phyloP scores from a whole-genome alignment of 2,113 vertebrate genomes.

The Porphyrio hochstetteri region DNA sequence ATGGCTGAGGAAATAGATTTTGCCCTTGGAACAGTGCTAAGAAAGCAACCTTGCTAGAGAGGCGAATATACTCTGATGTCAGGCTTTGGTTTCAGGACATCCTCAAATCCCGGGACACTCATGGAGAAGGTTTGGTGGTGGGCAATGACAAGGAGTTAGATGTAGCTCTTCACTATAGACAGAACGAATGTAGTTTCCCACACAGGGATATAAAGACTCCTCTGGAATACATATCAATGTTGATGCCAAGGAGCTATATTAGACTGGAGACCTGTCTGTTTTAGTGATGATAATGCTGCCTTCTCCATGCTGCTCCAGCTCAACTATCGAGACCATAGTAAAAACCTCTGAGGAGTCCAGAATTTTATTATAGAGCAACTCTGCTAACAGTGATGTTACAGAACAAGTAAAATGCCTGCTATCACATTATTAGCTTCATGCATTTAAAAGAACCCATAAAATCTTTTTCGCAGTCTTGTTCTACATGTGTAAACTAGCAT shows the following conservation, averaged over 20 bases:
- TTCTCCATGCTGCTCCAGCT: background rate
- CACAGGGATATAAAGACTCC: background rate
- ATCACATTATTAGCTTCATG: background rate
- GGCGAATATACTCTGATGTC: background rate
- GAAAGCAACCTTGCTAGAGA: background rate
- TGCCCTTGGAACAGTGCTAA: background rate
- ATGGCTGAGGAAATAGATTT: conserved; percentile 15
- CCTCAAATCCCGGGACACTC: background rate
- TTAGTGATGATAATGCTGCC: background rate
- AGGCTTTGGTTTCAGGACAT: background rate
- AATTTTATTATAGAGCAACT: background rate
- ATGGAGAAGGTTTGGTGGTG: background rate
- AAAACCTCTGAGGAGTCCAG: background rate
- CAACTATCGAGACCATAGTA: background rate
- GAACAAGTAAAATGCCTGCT: background rate
- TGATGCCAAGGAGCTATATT: background rate
- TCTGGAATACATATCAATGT: background rate
- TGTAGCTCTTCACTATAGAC: background rate
- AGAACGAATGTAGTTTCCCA: background rate
- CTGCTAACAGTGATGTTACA: background rate
- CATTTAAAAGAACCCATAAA: background rate
- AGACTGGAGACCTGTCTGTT: background rate
- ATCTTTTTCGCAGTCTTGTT: background rate
- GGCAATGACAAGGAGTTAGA: background rate
- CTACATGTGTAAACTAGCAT: background rate